These are phyloP conservation scores for Encarsia formosa DNA, from an alignment of 2,888 invertebrate genomes.

Conservation along the genomic window DNA sequence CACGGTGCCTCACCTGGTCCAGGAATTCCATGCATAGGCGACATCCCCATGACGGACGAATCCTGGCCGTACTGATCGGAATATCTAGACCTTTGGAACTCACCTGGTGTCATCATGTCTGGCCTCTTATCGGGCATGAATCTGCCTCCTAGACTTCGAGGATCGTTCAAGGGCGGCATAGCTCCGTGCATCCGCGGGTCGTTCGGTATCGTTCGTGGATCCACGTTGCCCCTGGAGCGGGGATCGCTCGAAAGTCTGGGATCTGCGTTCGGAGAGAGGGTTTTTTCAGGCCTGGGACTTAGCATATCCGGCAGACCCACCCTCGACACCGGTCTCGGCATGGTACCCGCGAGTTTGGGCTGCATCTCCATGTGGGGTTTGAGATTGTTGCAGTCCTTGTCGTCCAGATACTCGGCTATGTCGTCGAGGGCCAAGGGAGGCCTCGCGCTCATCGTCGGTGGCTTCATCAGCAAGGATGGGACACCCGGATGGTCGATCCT, in stretches of 20 bases:
- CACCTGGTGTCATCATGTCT: too few species aligned
- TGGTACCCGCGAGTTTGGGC: background rate
- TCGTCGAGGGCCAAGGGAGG: constrained; percentile 45
- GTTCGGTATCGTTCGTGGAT: constrained; percentile 9
- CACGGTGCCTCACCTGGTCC: too few species aligned
- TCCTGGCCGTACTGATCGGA: background rate
- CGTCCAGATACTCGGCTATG: constrained; percentile 42
- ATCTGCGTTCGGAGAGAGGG: background rate
- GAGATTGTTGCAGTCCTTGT: constrained; percentile 45
- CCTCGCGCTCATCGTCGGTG: constrained; percentile 32
- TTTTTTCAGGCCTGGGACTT: too few species aligned
- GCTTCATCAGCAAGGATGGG: constrained; percentile 36
- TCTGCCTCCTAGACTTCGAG: too few species aligned
- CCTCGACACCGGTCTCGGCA: background rate
- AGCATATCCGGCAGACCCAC: too few species aligned
- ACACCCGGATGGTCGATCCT: constrained; percentile 28
- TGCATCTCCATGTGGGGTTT: background rate
- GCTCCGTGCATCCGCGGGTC: background rate
- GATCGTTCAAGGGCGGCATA: constrained; percentile 1
- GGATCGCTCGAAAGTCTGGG: constrained; percentile 14
- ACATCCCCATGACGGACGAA: too few species aligned
- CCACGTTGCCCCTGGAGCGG: constrained; percentile 7
- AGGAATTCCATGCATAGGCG: too few species aligned
- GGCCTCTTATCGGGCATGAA: too few species aligned
- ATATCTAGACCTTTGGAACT: background rate